Percentiles rank a stretch among this genome's conserved stretches.
These are phyloP conservation scores for Pectinophora gossypiella DNA, from an alignment of 1,140 invertebrate species.

Conservation along the genomic window DNA sequence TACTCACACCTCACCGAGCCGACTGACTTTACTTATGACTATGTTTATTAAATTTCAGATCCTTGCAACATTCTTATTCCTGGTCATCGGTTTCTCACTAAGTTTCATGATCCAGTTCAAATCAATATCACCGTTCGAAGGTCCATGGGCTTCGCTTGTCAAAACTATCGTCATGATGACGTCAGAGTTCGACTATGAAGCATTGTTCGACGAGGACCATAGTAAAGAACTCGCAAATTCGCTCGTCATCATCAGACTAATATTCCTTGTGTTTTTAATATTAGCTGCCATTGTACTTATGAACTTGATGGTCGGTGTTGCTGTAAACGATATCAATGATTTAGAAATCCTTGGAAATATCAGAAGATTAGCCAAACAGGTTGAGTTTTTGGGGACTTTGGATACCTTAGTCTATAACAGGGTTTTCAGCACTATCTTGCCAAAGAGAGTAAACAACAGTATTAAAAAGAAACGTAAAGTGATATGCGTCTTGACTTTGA, in stretches of 20 bases:
- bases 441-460: conserved; percentile 34
- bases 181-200: conserved; percentile 75
- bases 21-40: no score
- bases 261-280: conserved; percentile 78
- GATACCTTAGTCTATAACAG: conserved; percentile 59
- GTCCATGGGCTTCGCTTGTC: conserved; percentile 66
- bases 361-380: conserved; percentile 61
- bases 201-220: conserved; percentile 55
- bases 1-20: no score
- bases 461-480: conserved; percentile 51
- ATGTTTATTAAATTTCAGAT: conserved; percentile 54
- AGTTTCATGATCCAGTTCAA: conserved; percentile 75
- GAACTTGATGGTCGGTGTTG: conserved; percentile 79
- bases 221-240: conserved; percentile 42
- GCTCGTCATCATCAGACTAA: conserved; percentile 62
- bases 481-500: conserved; percentile 30
- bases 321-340: conserved; percentile 79
- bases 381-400: conserved; percentile 63
- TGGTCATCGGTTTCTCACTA: conserved; percentile 75
- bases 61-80: conserved; percentile 61
- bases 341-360: conserved; percentile 75
- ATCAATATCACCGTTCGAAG: conserved; percentile 57
- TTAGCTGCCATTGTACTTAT: conserved; percentile 80
- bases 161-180: conserved; percentile 78
- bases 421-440: conserved; percentile 43